These are phyloP conservation scores for Sialia sialis DNA, from an alignment of 2,113 vertebrate genomes.

Conservation along the genomic window DNA sequence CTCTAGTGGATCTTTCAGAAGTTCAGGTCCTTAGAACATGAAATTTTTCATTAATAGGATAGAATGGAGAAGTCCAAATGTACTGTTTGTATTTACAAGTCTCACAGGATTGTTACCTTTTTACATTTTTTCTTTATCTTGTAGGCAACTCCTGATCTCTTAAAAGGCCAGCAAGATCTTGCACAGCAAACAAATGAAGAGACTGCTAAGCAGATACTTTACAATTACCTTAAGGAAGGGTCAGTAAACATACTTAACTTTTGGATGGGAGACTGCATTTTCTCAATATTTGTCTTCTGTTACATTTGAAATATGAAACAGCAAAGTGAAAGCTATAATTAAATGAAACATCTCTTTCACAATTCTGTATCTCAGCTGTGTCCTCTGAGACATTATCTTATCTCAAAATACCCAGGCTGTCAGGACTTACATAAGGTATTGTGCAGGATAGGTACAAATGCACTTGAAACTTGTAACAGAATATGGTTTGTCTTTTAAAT, in stretches of 20 bases:
- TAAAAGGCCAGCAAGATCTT: constrained; percentile 92
- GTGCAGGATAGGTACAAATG: neutral
- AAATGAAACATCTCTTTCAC: neutral
- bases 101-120: neutral
- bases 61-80: neutral
- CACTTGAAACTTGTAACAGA: neutral
- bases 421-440: neutral
- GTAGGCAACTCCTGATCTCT: constrained; percentile 92
- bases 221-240: constrained; percentile 96
- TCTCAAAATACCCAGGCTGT: neutral
- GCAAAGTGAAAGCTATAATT: neutral
- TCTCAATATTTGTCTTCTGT: neutral
- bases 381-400: neutral
- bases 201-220: constrained; percentile 96
- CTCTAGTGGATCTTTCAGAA: neutral
- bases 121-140: constrained; percentile 17
- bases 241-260: constrained; percentile 68
- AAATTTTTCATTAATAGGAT: neutral
- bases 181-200: constrained; percentile 93
- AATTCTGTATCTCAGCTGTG: neutral
- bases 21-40: neutral
- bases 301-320: neutral
- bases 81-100: neutral
- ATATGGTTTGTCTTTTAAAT: neutral
- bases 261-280: neutral